A percentile compares a stretch with the other conserved stretches of the same genome.
These are phyloP conservation scores for Sogatella furcifera DNA, from an alignment of 1,140 invertebrate genomes.

Conservation along the genomic window DNA sequence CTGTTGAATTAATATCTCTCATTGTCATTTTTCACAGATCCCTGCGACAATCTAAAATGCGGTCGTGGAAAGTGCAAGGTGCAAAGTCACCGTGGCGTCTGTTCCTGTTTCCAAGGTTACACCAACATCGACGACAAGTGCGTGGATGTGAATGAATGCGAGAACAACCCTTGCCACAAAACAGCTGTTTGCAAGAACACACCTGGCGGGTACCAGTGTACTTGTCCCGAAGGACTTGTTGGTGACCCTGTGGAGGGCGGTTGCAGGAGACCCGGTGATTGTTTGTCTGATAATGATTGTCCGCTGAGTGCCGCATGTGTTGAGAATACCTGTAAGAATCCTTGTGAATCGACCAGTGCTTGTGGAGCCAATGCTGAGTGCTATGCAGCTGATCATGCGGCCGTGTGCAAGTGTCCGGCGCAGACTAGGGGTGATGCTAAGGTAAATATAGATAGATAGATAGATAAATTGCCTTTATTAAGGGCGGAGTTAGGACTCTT, in stretches of 20 bases:
- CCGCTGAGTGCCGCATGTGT: slow-evolving; percentile 63
- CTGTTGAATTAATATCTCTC: too few relatives aligned
- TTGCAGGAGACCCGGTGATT: slow-evolving; percentile 68
- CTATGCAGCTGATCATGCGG: slow-evolving; percentile 48
- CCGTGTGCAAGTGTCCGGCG: slow-evolving; percentile 60
- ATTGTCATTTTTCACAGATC: slow-evolving; percentile 40
- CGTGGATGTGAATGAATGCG: slow-evolving; percentile 72
- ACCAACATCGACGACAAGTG: slow-evolving; percentile 53
- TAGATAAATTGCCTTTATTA: too few relatives aligned
- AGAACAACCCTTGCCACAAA: slow-evolving; percentile 58
- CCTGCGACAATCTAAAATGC: slow-evolving; percentile 61
- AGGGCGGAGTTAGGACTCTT: too few relatives aligned
- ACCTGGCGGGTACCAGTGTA: slow-evolving; percentile 61
- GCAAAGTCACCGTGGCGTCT: slow-evolving; percentile 54
- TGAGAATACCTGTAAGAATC: slow-evolving; percentile 66
- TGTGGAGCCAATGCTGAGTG: slow-evolving; percentile 72
- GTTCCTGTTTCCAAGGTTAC: slow-evolving; percentile 65
- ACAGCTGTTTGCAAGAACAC: slow-evolving; percentile 67
- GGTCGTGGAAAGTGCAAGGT: slow-evolving; percentile 61
- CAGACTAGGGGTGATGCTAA: slow-evolving; percentile 66
- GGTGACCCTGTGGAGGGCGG: slow-evolving; percentile 56
- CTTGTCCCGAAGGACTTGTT: slow-evolving; percentile 65
- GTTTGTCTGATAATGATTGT: slow-evolving; percentile 67
- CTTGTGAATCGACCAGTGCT: slow-evolving; percentile 47
- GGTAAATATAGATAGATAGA: slow-evolving; percentile 20